Base-by-base conservation (phyloP, 1,140 invertebrate species). In the Wiebesia pumilae region DNA sequence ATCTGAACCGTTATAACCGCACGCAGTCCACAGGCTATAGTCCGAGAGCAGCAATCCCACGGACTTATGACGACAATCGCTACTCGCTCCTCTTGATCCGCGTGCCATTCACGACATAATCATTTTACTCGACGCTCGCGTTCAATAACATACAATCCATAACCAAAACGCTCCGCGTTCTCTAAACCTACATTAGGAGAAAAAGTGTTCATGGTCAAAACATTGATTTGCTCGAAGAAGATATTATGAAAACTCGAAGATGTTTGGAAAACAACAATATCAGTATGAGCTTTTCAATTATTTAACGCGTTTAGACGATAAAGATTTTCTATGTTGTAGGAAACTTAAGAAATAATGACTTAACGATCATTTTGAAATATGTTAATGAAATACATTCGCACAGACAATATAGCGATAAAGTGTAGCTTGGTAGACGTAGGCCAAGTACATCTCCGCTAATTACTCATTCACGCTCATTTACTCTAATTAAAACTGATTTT, bases 1-100 rank as follows among this genome's bases (percentile, higher is more conserved):
- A 88, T 89, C 89, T 88, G 87, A 89, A 71, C 89, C 88, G 88
- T 89, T 89, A 89, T 89, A 88, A 87, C 88, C 81, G 38, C 73
- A 24, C 69, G 43, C 73, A 21, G 16, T 33, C 19, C 58, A 24
- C 51, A 24, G 35, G 6, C 58, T 38, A 10, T 67, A 40, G 30
- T 30, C 43, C 84, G 89, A 43, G 71, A 75, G 71, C 87, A 67
- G 73, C 90, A 84, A 90, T 89, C 88, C 88, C 88, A 87, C 88
- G 88, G 82, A 88, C 88, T 90, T 85, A 90, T 89, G 73, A 54
- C 62, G 81, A 79, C 21, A 21, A 62, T 24, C 78, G 75, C 19
- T 69, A 30, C 30, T 16, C 30, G 2, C 30, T 30, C 71, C 24
- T 7, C 38, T 38, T 21, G 4, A 2, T 16, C 71, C 21, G 35